These are phyloP conservation scores for Zele albiditarsus DNA, from an alignment of 2,888 invertebrate genomes.

Conservation along the genomic window DNA sequence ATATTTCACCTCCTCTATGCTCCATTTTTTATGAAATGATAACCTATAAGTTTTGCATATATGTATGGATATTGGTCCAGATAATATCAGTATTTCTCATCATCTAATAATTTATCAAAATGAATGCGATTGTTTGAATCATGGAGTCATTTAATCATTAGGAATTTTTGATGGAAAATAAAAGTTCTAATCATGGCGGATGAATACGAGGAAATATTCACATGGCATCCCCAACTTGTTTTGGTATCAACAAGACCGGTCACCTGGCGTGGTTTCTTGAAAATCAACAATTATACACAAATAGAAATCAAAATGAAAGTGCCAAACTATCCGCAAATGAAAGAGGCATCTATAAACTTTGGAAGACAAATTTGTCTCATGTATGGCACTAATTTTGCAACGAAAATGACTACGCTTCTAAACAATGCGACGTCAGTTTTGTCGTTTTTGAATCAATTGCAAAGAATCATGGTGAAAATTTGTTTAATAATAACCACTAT, in stretches of 20 bases:
- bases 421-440: constrained; percentile 55
- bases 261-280: constrained; percentile 65
- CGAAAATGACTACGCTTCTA: constrained; percentile 52
- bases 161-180: neutral
- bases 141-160: constrained; percentile 9
- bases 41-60: neutral
- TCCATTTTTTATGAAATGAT: neutral
- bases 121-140: neutral
- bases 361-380: constrained; percentile 58
- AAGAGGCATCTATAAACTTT: constrained; percentile 57
- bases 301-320: constrained; percentile 60
- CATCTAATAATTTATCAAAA: too few species aligned
- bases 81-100: too few species aligned
- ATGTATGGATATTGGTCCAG: too few species aligned
- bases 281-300: constrained; percentile 49
- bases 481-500: neutral
- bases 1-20: too few species aligned
- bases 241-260: constrained; percentile 57
- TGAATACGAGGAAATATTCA: constrained; percentile 57
- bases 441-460: constrained; percentile 61
- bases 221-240: constrained; percentile 63
- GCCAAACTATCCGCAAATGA: constrained; percentile 64
- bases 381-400: constrained; percentile 52
- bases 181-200: constrained; percentile 44
- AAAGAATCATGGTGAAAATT: constrained; percentile 55